Percentiles rank a stretch among this genome's conserved stretches.
Evolutionary conservation across 2,113 vertebrate genomes (phyloP).

Genomic region (Monarcha castaneiventris): DNA sequence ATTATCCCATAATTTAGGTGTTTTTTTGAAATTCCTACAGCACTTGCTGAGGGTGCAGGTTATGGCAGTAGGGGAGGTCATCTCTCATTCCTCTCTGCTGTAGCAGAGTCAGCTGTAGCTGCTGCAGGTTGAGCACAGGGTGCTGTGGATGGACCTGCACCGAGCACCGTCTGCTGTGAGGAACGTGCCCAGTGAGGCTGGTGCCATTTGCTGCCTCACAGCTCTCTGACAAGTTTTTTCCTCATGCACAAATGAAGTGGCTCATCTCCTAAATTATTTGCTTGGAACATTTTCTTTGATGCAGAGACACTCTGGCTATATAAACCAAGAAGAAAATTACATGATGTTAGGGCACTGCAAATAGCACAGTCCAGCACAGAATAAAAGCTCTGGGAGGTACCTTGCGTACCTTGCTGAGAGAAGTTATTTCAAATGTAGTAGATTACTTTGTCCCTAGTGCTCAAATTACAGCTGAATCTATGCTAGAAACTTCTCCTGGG

Average conservation of each 20-base stretch:
- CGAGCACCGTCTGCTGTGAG: rapidly evolving
- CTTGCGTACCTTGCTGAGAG: background rate
- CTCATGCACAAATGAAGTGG: background rate
- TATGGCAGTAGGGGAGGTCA: background rate
- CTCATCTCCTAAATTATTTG: background rate
- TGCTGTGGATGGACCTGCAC: background rate
- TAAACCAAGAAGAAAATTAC: background rate
- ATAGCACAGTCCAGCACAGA: background rate
- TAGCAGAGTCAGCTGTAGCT: background rate
- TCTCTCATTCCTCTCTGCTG: background rate
- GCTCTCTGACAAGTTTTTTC: background rate
- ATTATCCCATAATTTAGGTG: background rate
- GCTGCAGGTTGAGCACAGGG: background rate
- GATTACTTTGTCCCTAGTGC: background rate
- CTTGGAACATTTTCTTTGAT: background rate
- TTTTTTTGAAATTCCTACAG: background rate
- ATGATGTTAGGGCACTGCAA: background rate
- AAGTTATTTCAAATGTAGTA: background rate
- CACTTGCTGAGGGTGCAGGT: background rate
- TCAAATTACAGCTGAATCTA: background rate
- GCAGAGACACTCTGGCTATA: background rate
- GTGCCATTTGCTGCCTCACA: background rate
- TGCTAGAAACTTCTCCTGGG: background rate
- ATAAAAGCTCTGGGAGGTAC: background rate
- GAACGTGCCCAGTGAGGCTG: rapidly evolving